Conservation (phyloP, 2,888 invertebrate species). For the Cephus spinipes region DNA sequence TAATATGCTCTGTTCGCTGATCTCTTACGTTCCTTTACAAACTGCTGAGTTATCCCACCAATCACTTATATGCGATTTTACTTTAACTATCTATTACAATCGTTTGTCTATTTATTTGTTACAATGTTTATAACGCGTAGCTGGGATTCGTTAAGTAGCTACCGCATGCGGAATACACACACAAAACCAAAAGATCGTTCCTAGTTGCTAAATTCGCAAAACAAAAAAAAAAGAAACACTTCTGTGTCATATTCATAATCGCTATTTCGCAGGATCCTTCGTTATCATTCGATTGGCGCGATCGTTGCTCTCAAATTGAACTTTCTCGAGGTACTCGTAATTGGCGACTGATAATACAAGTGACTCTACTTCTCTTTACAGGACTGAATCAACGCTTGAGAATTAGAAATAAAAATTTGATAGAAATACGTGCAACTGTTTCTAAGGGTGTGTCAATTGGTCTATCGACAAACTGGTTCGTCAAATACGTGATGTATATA, state of each 20-base stretch:
- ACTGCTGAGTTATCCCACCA: background rate
- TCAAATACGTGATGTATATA: conserved; percentile 25
- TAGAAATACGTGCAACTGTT: background rate
- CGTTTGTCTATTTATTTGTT: conserved; percentile 9
- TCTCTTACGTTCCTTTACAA: background rate
- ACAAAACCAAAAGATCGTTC: background rate
- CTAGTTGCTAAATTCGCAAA: background rate
- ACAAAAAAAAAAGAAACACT: background rate
- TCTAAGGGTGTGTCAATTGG: background rate
- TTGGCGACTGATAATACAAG: background rate
- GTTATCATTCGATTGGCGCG: background rate
- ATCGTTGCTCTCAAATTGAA: background rate
- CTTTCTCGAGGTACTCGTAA: background rate
- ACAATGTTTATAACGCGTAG: background rate
- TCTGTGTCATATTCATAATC: background rate
- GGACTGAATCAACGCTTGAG: background rate
- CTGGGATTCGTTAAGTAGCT: background rate
- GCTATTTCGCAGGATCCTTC: background rate
- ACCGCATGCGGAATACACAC: background rate
- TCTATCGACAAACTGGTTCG: conserved; percentile 18
- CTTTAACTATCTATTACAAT: background rate
- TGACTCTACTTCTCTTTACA: background rate
- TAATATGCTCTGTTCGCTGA: background rate
- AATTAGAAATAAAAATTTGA: background rate
- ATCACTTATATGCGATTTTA: background rate